These are phyloP conservation scores for Scaptodrosophila latifasciaeformis DNA, from an alignment of 2,888 invertebrate genomes.

Conservation along the genomic window DNA sequence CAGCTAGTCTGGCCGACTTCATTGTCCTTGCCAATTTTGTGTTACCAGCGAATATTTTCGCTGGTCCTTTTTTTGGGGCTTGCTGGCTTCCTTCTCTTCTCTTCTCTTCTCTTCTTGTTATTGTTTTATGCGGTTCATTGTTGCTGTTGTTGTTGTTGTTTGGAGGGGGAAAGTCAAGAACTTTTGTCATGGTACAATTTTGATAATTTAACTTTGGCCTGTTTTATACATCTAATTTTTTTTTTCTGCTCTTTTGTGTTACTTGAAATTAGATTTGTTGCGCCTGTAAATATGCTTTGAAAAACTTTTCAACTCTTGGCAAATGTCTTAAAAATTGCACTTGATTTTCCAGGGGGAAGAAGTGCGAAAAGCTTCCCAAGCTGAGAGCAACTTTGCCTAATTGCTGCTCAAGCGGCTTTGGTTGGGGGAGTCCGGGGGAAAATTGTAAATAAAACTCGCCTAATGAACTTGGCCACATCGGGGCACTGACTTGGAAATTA, in stretches of 20 bases:
- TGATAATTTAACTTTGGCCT: conserved; percentile 44
- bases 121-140: not conserved
- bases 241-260: not conserved
- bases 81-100: no score
- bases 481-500: no score
- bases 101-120: not conserved
- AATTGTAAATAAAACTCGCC: no score
- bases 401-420: not conserved
- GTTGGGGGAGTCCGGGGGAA: no score
- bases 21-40: no score
- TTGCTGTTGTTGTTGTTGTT: conserved; percentile 22
- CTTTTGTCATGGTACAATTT: conserved; percentile 41
- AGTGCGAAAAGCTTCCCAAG: not conserved
- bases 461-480: no score
- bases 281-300: conserved; percentile 25
- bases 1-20: no score
- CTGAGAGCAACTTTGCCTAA: not conserved
- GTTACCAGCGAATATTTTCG: no score
- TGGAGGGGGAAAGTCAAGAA: no score
- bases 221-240: conserved; percentile 11
- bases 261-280: conserved; percentile 36
- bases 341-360: not conserved
- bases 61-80: no score
- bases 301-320: conserved; percentile 23
- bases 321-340: conserved; percentile 18